A percentile compares a stretch with the other conserved stretches of the same genome.
phyloP scores from a whole-genome alignment of 2,113 vertebrate genomes.

The Catharus bicknelli region DNA sequence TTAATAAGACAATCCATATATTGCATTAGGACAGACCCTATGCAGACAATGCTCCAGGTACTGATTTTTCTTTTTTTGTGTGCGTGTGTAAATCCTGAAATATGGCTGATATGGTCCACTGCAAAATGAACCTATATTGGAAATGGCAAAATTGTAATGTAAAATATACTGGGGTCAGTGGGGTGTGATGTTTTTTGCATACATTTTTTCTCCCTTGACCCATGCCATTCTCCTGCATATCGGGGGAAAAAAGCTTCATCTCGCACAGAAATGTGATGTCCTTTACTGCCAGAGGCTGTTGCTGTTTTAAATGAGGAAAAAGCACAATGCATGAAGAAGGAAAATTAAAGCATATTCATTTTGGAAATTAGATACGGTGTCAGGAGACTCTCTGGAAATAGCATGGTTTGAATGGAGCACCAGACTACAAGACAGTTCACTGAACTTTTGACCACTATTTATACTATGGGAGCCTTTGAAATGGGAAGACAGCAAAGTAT shows the following conservation, averaged over 20 bases:
- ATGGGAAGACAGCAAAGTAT: constrained; percentile 69
- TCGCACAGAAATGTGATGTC: constrained; percentile 82
- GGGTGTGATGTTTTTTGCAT: constrained; percentile 86
- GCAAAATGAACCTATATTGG: constrained; percentile 81
- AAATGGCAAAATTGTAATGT: constrained; percentile 87
- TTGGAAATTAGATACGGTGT: constrained; percentile 87
- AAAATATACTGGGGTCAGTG: constrained; percentile 80
- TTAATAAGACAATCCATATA: constrained; percentile 63
- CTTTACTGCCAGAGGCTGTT: constrained; percentile 87
- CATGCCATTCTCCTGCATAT: constrained; percentile 77
- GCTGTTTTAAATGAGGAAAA: constrained; percentile 86
- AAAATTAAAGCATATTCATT: constrained; percentile 90
- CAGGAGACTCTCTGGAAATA: constrained; percentile 82
- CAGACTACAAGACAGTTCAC: constrained; percentile 76
- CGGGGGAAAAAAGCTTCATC: constrained; percentile 74
- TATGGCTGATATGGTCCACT: constrained; percentile 83
- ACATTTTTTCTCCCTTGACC: constrained; percentile 84
- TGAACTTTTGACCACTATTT: constrained; percentile 85
- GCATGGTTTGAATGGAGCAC: constrained; percentile 77
- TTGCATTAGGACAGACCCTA: constrained; percentile 57
- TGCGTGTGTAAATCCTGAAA: constrained; percentile 69
- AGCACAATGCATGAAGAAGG: constrained; percentile 87
- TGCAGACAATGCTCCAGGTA: constrained; percentile 67
- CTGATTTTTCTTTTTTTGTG: neutral
- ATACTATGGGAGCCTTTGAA: constrained; percentile 71